Conservation (phyloP, 2,888 invertebrate species). For the Nephrotoma flavescens region DNA sequence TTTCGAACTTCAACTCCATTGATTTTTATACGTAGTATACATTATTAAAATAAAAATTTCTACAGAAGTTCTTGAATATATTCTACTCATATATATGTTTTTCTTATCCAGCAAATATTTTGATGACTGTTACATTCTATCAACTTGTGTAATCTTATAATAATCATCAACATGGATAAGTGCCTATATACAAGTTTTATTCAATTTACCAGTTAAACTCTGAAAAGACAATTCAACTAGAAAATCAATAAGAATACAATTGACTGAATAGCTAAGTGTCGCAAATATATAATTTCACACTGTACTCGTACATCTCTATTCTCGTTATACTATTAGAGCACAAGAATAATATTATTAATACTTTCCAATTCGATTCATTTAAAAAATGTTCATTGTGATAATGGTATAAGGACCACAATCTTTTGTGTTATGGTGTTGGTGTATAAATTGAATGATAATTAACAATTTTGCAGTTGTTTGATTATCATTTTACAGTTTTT, state of each 20-base stretch:
- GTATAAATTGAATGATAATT: neutral
- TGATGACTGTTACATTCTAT: too few relatives aligned
- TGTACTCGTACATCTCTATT: too few relatives aligned
- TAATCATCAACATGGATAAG: neutral
- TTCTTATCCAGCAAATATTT: too few relatives aligned
- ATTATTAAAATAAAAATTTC: too few relatives aligned
- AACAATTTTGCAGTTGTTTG: neutral
- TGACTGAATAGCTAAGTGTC: neutral
- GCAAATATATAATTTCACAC: too few relatives aligned
- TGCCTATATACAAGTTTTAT: neutral
- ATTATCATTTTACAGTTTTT: neutral
- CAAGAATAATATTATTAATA: neutral
- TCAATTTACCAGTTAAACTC: neutral
- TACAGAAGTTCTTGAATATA: too few relatives aligned
- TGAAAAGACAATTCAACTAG: neutral
- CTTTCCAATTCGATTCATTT: neutral
- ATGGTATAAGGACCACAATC: too few relatives aligned
- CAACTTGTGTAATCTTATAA: neutral
- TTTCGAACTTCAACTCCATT: too few relatives aligned
- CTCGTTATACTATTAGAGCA: too few relatives aligned
- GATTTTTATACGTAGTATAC: too few relatives aligned
- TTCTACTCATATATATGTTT: too few relatives aligned
- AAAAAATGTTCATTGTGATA: neutral
- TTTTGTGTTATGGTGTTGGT: neutral
- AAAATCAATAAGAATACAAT: neutral